Evolutionary conservation across 2,797 vertebrate genomes (phyloP).

Genomic region (Amazonetta brasiliensis): DNA sequence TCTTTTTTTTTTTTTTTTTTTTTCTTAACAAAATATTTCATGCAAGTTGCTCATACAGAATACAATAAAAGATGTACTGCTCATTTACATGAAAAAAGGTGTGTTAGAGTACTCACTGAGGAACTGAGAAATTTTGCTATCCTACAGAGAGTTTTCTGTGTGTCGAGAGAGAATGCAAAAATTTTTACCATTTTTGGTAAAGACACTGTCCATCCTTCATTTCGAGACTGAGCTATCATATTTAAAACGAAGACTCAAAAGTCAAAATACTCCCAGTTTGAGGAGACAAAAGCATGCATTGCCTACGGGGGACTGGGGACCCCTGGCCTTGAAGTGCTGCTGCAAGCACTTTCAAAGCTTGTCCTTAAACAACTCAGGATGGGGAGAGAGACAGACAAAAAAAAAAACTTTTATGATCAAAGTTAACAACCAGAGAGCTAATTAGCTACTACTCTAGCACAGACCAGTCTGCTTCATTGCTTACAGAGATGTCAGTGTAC

Average conservation of each 20-base stretch:
- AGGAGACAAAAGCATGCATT: not conserved
- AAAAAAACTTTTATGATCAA: not conserved
- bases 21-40: not conserved
- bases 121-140: not conserved
- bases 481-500: not conserved
- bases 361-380: not conserved
- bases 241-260: not conserved
- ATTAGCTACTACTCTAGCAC: not conserved
- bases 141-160: not conserved
- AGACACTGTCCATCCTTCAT: not conserved
- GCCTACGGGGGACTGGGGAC: not conserved
- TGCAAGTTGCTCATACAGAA: not conserved
- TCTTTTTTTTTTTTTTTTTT: not conserved
- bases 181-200: not conserved
- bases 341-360: not conserved
- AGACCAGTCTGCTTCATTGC: not conserved
- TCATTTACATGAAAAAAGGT: not conserved
- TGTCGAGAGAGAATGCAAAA: not conserved
- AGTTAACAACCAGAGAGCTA: not conserved
- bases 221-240: not conserved
- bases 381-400: fast-evolving
- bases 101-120: not conserved
- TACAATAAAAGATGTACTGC: not conserved
- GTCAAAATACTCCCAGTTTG: not conserved
- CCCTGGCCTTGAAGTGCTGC: not conserved